phyloP scores from a whole-genome alignment of 2,113 vertebrate genomes.

The Eira barbara region DNA sequence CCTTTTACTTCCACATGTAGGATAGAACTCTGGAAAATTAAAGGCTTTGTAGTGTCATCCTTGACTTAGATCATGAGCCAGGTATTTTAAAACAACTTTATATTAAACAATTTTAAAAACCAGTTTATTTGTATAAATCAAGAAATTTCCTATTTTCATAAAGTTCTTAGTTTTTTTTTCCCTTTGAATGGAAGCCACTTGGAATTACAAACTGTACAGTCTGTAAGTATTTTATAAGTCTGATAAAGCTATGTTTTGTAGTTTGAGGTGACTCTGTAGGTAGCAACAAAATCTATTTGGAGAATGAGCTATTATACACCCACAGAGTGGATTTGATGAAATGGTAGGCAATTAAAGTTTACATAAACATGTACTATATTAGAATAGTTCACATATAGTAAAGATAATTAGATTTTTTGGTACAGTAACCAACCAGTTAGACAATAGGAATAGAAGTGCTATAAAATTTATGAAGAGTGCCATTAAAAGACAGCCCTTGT shows the following conservation, averaged over 20 bases:
- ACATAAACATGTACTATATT: not conserved
- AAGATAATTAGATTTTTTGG: constrained; percentile 27
- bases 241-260: not conserved
- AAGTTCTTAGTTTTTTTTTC: not conserved
- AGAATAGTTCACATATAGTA: not conserved
- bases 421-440: not conserved
- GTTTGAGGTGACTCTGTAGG: constrained; percentile 1
- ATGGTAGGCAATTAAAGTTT: constrained; percentile 23
- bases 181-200: not conserved
- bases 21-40: not conserved
- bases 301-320: not conserved
- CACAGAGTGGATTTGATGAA: constrained; percentile 13
- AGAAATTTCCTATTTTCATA: not conserved
- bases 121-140: not conserved
- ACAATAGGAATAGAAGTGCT: not conserved
- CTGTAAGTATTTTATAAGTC: not conserved
- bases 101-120: not conserved
- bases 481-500: constrained; percentile 6
- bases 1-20: not conserved
- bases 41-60: not conserved
- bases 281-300: constrained; percentile 9
- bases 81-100: not conserved
- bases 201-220: not conserved
- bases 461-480: not conserved
- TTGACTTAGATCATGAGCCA: not conserved